Conservation (phyloP, 2,888 invertebrate species). For the Lycaena phlaeas region DNA sequence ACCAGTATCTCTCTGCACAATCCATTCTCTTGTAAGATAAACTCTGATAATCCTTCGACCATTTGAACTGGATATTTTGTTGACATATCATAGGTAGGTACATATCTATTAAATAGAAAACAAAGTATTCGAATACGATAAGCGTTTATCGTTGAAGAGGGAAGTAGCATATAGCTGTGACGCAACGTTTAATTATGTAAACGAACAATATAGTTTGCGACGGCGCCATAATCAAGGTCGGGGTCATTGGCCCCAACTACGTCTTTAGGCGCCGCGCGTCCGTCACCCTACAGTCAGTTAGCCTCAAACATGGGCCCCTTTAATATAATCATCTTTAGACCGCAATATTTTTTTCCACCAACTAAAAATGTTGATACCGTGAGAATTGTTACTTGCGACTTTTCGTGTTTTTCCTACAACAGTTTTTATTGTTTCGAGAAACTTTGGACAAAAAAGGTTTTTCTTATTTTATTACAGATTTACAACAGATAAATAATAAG, state of each 20-base stretch:
- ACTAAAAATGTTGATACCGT: no score
- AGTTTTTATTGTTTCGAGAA: no score
- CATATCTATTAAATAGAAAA: not conserved
- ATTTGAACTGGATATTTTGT: no score
- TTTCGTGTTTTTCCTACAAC: no score
- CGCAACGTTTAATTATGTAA: constrained; percentile 12
- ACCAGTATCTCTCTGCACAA: no score
- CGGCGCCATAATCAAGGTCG: constrained; percentile 58
- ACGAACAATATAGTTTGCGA: constrained; percentile 27
- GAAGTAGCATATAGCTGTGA: constrained; percentile 1
- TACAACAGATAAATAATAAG: no score
- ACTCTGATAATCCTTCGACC: no score
- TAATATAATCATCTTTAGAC: constrained; percentile 8
- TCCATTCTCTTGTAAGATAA: no score
- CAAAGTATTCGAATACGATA: constrained; percentile 4
- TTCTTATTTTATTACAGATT: no score
- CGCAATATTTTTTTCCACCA: constrained; percentile 2
- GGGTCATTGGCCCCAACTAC: constrained; percentile 62
- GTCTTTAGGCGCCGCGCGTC: constrained; percentile 35
- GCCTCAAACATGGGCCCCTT: constrained; percentile 25
- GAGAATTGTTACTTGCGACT: no score
- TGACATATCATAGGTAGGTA: not conserved
- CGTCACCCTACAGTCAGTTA: constrained; percentile 24
- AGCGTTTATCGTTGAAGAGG: constrained; percentile 7
- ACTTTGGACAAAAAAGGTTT: no score